Conservation (phyloP, 2,797 vertebrate genomes). For the Rhabdomys pumilio region DNA sequence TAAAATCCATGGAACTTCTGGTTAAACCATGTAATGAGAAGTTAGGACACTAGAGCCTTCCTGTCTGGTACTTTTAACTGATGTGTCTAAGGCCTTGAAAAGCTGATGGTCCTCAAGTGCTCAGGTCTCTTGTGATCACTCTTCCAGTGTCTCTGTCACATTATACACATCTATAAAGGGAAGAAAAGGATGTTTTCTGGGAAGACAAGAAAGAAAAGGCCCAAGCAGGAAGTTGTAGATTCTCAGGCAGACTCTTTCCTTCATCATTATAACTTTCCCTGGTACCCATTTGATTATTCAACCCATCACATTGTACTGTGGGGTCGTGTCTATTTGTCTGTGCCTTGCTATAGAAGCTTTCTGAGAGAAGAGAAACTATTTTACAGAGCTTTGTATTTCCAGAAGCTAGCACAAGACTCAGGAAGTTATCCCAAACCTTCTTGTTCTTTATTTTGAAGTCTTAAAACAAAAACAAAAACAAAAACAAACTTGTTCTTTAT, state of each 20-base stretch:
- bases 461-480: background rate
- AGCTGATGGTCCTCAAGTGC: background rate
- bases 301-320: slow-evolving; percentile 4
- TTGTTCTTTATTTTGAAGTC: slow-evolving; percentile 62
- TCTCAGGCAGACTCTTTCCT: slow-evolving; percentile 10
- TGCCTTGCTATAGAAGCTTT: slow-evolving; percentile 22
- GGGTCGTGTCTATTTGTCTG: slow-evolving; percentile 5
- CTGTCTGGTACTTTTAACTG: background rate
- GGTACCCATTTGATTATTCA: slow-evolving; percentile 12
- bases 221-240: background rate
- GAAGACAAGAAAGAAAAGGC: slow-evolving; percentile 14
- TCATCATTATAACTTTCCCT: background rate
- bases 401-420: background rate
- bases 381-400: slow-evolving; percentile 39
- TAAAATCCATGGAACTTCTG: slow-evolving; percentile 24
- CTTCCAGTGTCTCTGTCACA: background rate
- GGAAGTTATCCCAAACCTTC: slow-evolving; percentile 27
- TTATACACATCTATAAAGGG: background rate
- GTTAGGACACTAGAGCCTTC: background rate
- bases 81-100: background rate
- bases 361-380: slow-evolving; percentile 49
- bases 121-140: background rate
- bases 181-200: background rate
- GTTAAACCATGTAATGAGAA: background rate
- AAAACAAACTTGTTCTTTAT: slow-evolving; percentile 4